phyloP scores from a whole-genome alignment of 2,797 vertebrate genomes.

The Dallia pectoralis region DNA sequence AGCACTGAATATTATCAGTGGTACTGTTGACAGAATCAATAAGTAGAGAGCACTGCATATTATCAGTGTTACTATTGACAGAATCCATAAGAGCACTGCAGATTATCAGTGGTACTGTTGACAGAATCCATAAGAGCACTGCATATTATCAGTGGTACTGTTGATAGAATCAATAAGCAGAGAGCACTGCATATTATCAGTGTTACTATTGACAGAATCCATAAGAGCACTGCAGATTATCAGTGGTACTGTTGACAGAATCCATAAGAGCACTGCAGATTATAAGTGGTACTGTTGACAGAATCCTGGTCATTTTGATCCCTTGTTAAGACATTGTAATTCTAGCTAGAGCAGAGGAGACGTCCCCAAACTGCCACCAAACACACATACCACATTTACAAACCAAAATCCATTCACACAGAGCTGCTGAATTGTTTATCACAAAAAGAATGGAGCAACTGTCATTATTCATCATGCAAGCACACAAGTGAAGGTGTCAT shows the following conservation, averaged over 20 bases:
- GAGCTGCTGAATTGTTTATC: background rate
- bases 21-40: too few relatives aligned
- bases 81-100: too few relatives aligned
- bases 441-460: background rate
- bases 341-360: slow-evolving; percentile 17
- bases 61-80: slow-evolving; percentile 28
- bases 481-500: background rate
- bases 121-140: too few relatives aligned
- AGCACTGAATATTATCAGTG: too few relatives aligned
- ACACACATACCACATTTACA: background rate
- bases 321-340: slow-evolving; percentile 34
- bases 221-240: too few relatives aligned
- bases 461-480: background rate
- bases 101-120: too few relatives aligned
- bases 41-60: slow-evolving; percentile 19
- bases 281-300: slow-evolving; percentile 27
- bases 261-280: slow-evolving; percentile 25
- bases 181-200: too few relatives aligned
- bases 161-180: too few relatives aligned
- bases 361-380: slow-evolving; percentile 19
- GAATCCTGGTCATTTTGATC: slow-evolving; percentile 36
- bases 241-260: too few relatives aligned
- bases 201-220: too few relatives aligned
- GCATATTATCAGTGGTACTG: too few relatives aligned
- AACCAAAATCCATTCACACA: background rate